Base-by-base conservation (phyloP, 1,140 invertebrate species). In the Euglossa dilemma region DNA sequence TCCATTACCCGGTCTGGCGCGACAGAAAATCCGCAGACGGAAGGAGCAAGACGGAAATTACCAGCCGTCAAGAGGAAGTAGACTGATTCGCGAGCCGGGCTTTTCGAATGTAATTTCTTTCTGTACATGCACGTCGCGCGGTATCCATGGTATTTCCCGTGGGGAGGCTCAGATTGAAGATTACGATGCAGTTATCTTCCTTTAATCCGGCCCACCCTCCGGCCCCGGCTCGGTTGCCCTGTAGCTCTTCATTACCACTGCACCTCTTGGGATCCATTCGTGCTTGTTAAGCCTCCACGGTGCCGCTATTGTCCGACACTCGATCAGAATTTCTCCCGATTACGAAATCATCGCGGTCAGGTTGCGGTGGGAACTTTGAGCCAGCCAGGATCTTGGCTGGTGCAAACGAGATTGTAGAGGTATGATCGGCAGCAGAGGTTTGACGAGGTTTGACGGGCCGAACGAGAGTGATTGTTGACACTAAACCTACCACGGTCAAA, bases 161-260 rank as follows among this genome's bases (percentile, higher is more conserved):
- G 76, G 80, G 76, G 28, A 76, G 69, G 71, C 52, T 85, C 64
- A 50, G 87, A 83, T 85, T 80, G 71, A 70, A 86, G 80, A 89
- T 89, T 89, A 88, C 69, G 80, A 86, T 79, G 73, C 69, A 75
- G 86, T 88, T 89, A 88, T 88, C 87, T 84, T 74, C 45, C 64
- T 88, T 87, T 87, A 88, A 85, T 85, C 76, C 78, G 59, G n/a
- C 6, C 64, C n/a, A 52, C 23, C 61, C 69, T 54, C 20, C 6
- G 0, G 23, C 59, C 70, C 20, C 5, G 57, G n/a, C 11, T 45
- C 61, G 20, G 43, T 88, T 52, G 28, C 5, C 66, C 72, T 84
- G 70, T 86, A 86, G 28, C 64, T 88, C 78, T 86, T 88, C 81
- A 86, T 89, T 89, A 88, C 45, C 80, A 28, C 54, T 52, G 69